Conservation (phyloP, 2,888 invertebrate species). For the Limnephilus lunatus region DNA sequence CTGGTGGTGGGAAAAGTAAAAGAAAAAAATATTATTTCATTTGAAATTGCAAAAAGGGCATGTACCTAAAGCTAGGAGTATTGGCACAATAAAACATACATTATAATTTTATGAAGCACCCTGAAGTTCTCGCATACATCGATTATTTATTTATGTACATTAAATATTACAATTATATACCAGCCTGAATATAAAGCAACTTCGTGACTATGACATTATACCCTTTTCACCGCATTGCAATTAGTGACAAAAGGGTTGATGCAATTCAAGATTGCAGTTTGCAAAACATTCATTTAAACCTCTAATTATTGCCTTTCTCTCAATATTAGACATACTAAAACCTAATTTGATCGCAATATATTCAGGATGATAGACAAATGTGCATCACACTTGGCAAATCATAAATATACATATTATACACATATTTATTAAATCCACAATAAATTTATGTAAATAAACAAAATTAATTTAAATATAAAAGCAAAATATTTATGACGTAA, state of each 20-base stretch:
- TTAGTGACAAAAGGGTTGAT: background rate
- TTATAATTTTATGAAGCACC: slow-evolving; percentile 1
- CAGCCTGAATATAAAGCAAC: background rate
- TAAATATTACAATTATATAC: background rate
- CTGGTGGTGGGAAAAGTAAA: background rate
- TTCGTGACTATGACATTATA: background rate
- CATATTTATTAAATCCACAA: background rate
- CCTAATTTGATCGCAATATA: background rate
- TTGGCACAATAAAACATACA: slow-evolving; percentile 32
- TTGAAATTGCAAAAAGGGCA: background rate
- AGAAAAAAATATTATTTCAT: background rate
- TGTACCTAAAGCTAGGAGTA: background rate
- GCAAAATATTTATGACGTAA: background rate
- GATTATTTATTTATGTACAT: slow-evolving; percentile 10
- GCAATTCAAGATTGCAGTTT: background rate
- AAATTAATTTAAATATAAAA: background rate
- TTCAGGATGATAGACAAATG: background rate
- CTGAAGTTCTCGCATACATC: slow-evolving; percentile 4
- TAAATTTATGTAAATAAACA: background rate
- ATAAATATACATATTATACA: background rate
- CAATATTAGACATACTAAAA: background rate
- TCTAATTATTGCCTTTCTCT: background rate
- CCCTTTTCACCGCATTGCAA: background rate
- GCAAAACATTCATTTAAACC: background rate
- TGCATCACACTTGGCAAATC: background rate